Conservation (phyloP, 2,888 invertebrate genomes). For the Chymomyza caudatula region DNA sequence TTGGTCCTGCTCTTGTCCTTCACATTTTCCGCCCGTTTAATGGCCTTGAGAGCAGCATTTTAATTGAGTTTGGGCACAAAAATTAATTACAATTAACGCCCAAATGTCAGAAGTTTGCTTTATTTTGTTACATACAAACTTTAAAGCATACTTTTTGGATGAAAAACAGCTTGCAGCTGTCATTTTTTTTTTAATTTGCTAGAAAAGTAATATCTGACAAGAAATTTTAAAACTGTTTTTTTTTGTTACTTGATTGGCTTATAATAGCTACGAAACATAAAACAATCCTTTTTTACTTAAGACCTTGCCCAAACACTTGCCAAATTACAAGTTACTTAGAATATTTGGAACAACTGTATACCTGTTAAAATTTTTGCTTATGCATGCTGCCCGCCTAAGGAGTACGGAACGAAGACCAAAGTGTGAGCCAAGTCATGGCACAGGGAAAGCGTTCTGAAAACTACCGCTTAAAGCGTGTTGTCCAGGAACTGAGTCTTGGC, state of each 20-base stretch:
- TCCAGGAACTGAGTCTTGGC: slow-evolving; percentile 42
- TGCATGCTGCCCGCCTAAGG: slow-evolving; percentile 50
- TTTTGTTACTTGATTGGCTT: not conserved
- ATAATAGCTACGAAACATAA: too few relatives aligned
- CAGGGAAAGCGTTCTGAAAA: not conserved
- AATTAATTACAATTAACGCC: slow-evolving; percentile 69
- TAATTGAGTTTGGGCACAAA: slow-evolving; percentile 63
- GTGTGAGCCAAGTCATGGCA: not conserved
- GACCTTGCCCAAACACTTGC: not conserved
- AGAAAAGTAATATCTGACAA: not conserved
- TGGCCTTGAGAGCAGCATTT: slow-evolving; percentile 54
- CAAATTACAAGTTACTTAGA: not conserved
- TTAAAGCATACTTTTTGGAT: slow-evolving; percentile 51
- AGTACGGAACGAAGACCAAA: not conserved
- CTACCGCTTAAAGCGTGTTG: slow-evolving; percentile 21
- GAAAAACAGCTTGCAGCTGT: slow-evolving; percentile 23
- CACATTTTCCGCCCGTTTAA: slow-evolving; percentile 36
- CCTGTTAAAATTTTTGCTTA: slow-evolving; percentile 51
- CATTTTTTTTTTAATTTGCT: slow-evolving; percentile 5
- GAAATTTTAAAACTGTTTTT: not conserved
- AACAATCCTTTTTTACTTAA: not conserved
- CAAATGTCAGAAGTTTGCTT: slow-evolving; percentile 15
- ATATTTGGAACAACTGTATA: not conserved
- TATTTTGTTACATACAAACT: not conserved
- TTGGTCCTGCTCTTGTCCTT: not conserved